These are phyloP conservation scores for Heliconius hermathena DNA, from an alignment of 1,140 invertebrate species.

Conservation along the genomic window DNA sequence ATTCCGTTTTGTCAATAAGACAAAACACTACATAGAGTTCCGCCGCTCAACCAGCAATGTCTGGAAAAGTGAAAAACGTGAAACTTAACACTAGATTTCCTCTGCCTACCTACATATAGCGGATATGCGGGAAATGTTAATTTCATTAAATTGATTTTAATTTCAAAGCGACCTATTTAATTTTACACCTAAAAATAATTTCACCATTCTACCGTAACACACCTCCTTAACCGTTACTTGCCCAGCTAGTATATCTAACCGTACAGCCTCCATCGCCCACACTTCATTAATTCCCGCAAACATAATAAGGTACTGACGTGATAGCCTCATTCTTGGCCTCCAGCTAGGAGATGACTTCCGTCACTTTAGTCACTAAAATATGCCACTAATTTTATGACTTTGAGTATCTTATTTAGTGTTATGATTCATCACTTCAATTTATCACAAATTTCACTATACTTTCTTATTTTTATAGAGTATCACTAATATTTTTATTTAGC, in stretches of 20 bases:
- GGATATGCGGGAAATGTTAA: too few species aligned
- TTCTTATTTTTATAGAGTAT: too few species aligned
- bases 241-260: not conserved
- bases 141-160: too few species aligned
- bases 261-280: not conserved
- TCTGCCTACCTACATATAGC: too few species aligned
- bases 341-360: not conserved
- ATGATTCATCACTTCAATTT: not conserved
- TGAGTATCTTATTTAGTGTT: not conserved
- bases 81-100: too few species aligned
- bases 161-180: too few species aligned
- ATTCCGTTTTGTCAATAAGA: too few species aligned
- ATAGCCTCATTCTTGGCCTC: conserved; percentile 40
- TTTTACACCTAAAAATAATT: not conserved
- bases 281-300: conserved; percentile 15
- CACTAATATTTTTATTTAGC: too few species aligned
- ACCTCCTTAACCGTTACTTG: not conserved
- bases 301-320: conserved; percentile 41
- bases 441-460: too few species aligned
- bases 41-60: too few species aligned
- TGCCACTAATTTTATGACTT: not conserved
- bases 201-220: not conserved
- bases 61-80: too few species aligned
- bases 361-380: conserved; percentile 5
- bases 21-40: too few species aligned